Evolutionary conservation across 1,140 invertebrate genomes (phyloP).

Genomic region (Macrotrachela quadricornifera): DNA sequence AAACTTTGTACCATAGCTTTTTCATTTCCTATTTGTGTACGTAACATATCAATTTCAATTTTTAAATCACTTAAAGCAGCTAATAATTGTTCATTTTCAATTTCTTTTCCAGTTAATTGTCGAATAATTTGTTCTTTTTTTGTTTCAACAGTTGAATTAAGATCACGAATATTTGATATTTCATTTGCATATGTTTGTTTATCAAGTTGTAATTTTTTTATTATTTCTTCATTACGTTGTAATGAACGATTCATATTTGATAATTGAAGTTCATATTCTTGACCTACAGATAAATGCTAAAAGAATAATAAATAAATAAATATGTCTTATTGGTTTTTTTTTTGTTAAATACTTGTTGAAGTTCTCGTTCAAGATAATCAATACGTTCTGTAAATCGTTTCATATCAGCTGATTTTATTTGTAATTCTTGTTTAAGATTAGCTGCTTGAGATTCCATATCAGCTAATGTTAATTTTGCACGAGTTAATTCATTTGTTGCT

Average conservation of each 20-base stretch:
- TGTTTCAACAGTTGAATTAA: constrained; percentile 22
- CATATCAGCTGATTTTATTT: constrained; percentile 26
- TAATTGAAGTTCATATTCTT: constrained; percentile 26
- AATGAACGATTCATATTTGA: constrained; percentile 22
- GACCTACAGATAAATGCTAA: constrained; percentile 12
- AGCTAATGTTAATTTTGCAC: constrained; percentile 21
- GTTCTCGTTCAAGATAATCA: constrained; percentile 24
- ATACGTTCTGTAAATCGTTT: constrained; percentile 20
- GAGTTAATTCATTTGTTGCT: constrained; percentile 24
- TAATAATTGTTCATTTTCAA: constrained; percentile 27
- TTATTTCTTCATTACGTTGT: constrained; percentile 21
- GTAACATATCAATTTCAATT: constrained; percentile 20
- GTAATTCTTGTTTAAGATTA: constrained; percentile 23
- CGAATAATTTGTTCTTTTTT: constrained; percentile 25
- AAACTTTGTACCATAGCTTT: constrained; percentile 19
- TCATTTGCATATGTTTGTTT: constrained; percentile 19
- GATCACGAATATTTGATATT: constrained; percentile 23
- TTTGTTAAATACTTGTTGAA: constrained; percentile 14
- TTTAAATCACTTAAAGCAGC: constrained; percentile 19
- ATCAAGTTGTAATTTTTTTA: constrained; percentile 22
- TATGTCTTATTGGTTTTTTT: too few relatives aligned
- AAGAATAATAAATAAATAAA: too few relatives aligned
- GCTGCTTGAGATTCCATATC: constrained; percentile 28
- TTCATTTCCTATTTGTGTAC: constrained; percentile 20
- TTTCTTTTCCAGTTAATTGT: constrained; percentile 17